Conservation (phyloP, 2,113 vertebrate genomes). For the Sus scrofa region DNA sequence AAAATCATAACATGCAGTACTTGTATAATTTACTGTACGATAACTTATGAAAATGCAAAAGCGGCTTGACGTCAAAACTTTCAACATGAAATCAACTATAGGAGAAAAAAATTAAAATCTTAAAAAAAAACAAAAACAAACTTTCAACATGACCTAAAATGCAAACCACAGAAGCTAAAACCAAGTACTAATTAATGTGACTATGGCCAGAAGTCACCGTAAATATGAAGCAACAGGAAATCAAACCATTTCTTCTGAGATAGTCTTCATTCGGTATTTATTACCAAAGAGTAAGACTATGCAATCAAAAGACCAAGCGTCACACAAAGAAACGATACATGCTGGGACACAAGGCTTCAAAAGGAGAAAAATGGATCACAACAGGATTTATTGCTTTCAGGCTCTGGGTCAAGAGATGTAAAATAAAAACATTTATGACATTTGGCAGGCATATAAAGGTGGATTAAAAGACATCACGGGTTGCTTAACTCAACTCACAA, state of each 20-base stretch:
- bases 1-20: background rate
- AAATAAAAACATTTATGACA: background rate
- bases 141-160: slow-evolving; percentile 42
- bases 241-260: background rate
- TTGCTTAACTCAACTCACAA: background rate
- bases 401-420: background rate
- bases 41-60: slow-evolving; percentile 57
- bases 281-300: background rate
- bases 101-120: no score
- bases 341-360: slow-evolving; percentile 24
- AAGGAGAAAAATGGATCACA: background rate
- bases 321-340: slow-evolving; percentile 32
- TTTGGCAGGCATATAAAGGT: background rate
- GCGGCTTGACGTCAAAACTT: slow-evolving; percentile 12
- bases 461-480: background rate
- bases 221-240: slow-evolving; percentile 46
- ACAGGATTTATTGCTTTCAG: slow-evolving; percentile 9
- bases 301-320: background rate
- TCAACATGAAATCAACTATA: background rate
- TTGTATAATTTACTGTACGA: background rate
- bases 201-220: background rate
- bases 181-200: slow-evolving; percentile 2
- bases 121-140: background rate
- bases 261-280: background rate
- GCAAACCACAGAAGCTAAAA: background rate